Conservation (phyloP, 2,797 vertebrate species). For the Champsocephalus esox region DNA sequence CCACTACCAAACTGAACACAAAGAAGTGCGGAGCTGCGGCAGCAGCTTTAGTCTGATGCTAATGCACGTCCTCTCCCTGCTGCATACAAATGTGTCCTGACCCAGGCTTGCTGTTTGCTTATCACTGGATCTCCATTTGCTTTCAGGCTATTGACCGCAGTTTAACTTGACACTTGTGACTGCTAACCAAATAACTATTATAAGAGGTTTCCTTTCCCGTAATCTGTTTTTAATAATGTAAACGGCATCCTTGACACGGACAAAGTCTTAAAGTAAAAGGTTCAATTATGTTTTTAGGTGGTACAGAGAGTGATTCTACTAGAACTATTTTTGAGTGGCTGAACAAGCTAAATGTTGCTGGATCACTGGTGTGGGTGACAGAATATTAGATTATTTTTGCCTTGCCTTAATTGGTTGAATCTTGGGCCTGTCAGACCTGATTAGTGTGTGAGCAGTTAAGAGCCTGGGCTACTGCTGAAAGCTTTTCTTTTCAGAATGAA, state of each 20-base stretch:
- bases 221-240: conserved; percentile 33
- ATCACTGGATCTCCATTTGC: conserved; percentile 75
- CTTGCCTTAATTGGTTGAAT: conserved; percentile 84
- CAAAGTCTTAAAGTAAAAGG: conserved; percentile 39
- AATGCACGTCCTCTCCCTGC: conserved; percentile 83
- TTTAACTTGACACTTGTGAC: conserved; percentile 69
- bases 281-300: conserved; percentile 40
- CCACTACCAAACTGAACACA: conserved; percentile 79
- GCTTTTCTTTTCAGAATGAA: conserved; percentile 76
- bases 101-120: conserved; percentile 77
- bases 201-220: conserved; percentile 36
- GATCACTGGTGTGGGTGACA: conserved; percentile 80
- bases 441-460: conserved; percentile 76
- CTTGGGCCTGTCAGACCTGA: conserved; percentile 84
- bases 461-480: conserved; percentile 58
- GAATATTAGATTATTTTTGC: conserved; percentile 83
- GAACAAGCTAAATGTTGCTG: conserved; percentile 74
- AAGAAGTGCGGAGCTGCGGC: conserved; percentile 82
- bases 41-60: conserved; percentile 86
- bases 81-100: conserved; percentile 86
- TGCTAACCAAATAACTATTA: conserved; percentile 45
- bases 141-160: conserved; percentile 69
- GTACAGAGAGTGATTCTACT: conserved; percentile 37
- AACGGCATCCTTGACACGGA: conserved; percentile 36
- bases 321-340: conserved; percentile 61